These are phyloP conservation scores for Stegastes partitus DNA, from an alignment of 2,113 vertebrate species.

Conservation along the genomic window DNA sequence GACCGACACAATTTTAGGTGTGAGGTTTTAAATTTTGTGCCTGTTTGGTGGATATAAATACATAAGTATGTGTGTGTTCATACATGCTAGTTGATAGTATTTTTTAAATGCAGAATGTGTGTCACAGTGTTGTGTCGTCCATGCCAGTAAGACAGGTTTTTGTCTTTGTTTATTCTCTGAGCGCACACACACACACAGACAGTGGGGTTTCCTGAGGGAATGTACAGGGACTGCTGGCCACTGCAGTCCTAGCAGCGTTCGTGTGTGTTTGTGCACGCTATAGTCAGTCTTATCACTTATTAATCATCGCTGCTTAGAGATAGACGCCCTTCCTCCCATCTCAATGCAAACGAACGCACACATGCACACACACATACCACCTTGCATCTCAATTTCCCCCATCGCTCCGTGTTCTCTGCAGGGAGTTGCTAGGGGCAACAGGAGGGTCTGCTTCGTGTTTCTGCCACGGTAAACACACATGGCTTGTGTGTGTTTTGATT, in stretches of 20 bases:
- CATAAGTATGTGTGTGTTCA: too few relatives aligned
- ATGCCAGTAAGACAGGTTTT: too few relatives aligned
- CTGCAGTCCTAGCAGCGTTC: not conserved
- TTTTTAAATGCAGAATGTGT: not conserved
- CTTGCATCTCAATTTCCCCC: conserved; percentile 47
- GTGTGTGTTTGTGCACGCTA: not conserved
- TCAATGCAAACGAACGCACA: conserved; percentile 32
- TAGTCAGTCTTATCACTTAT: conserved; percentile 55
- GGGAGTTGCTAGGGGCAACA: conserved; percentile 70
- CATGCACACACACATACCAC: conserved; percentile 42
- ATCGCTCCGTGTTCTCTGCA: conserved; percentile 16
- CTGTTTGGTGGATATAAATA: too few relatives aligned
- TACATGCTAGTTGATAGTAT: too few relatives aligned
- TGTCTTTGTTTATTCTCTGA: too few relatives aligned
- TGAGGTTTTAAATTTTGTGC: too few relatives aligned
- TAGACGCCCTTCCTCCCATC: conserved; percentile 33
- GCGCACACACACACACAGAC: not conserved
- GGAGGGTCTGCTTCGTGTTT: conserved; percentile 28
- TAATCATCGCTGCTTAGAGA: conserved; percentile 67
- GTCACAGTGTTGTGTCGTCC: not conserved
- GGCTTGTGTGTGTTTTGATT: conserved; percentile 11
- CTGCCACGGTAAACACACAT: conserved; percentile 5
- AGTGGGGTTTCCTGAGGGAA: conserved; percentile 47
- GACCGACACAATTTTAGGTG: too few relatives aligned
- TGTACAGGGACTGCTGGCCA: conserved; percentile 32